Evolutionary conservation across 2,113 vertebrate species (phyloP).

Genomic region (Plecturocebus donacophilus): DNA sequence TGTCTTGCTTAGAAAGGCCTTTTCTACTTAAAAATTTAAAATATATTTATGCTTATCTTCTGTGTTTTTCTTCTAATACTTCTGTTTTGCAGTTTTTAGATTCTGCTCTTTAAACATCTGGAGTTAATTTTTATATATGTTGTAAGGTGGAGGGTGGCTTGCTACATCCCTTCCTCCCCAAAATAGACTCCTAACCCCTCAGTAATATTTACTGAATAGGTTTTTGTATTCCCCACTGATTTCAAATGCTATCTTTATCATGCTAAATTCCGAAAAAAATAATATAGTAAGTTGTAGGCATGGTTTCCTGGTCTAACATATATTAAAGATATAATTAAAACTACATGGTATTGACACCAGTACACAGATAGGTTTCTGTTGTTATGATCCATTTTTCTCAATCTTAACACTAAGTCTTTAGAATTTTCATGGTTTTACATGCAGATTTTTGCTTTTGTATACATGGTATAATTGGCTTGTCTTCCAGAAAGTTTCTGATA

Average conservation of each 20-base stretch:
- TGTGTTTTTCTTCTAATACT: not conserved
- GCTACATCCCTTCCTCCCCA: not conserved
- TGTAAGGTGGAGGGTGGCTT: not conserved
- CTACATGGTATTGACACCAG: not conserved
- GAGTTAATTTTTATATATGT: not conserved
- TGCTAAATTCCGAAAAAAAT: not conserved
- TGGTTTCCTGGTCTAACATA: not conserved
- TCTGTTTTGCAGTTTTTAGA: not conserved
- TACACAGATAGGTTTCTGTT: not conserved
- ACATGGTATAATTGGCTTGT: not conserved
- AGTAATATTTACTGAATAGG: not conserved
- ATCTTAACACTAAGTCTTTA: not conserved
- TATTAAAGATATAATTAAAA: not conserved
- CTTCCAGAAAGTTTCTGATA: not conserved
- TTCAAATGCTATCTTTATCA: not conserved
- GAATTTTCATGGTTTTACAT: not conserved
- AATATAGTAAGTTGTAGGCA: not conserved
- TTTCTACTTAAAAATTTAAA: slow-evolving; percentile 5
- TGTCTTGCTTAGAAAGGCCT: not conserved
- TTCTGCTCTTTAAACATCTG: not conserved
- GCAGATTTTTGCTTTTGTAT: not conserved
- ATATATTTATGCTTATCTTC: not conserved
- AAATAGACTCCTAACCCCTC: not conserved
- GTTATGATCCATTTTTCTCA: not conserved
- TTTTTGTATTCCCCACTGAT: not conserved